Conservation (phyloP, 2,888 invertebrate species). For the Xanthia togata region DNA sequence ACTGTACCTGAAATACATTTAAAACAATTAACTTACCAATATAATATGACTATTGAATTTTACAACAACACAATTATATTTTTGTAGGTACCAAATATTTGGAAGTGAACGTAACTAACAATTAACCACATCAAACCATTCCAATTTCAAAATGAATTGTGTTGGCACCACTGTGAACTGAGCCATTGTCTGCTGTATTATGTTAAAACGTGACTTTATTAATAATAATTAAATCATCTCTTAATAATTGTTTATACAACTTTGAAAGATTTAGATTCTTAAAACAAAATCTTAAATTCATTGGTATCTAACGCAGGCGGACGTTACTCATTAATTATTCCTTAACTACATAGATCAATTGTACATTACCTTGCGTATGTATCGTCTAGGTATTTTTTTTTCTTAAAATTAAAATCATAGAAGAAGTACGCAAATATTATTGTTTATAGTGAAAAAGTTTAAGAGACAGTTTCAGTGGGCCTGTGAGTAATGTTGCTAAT, state of each 20-base stretch:
- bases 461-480: slow-evolving; percentile 58
- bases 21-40: slow-evolving; percentile 10
- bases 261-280: slow-evolving; percentile 32
- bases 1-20: slow-evolving; percentile 5
- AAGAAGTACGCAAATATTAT: slow-evolving; percentile 7
- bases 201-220: slow-evolving; percentile 1
- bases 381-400: slow-evolving; percentile 12
- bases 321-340: slow-evolving; percentile 50
- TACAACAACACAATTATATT: slow-evolving; percentile 3
- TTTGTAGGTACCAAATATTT: slow-evolving; percentile 15
- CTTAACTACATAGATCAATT: slow-evolving; percentile 45
- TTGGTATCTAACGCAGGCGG: slow-evolving; percentile 66
- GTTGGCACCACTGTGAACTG: slow-evolving; percentile 53
- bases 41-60: neutral
- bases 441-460: slow-evolving; percentile 3
- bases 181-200: slow-evolving; percentile 24
- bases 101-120: slow-evolving; percentile 11
- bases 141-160: slow-evolving; percentile 3
- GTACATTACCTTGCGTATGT: slow-evolving; percentile 32
- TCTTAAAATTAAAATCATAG: slow-evolving; percentile 18
- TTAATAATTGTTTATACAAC: slow-evolving; percentile 30
- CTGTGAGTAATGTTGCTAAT: slow-evolving; percentile 25
- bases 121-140: slow-evolving; percentile 11
- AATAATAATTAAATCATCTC: slow-evolving; percentile 23
- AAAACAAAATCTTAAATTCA: slow-evolving; percentile 62